These are phyloP conservation scores for Rhynchomys soricoides DNA, from an alignment of 2,113 vertebrate species.

Conservation along the genomic window DNA sequence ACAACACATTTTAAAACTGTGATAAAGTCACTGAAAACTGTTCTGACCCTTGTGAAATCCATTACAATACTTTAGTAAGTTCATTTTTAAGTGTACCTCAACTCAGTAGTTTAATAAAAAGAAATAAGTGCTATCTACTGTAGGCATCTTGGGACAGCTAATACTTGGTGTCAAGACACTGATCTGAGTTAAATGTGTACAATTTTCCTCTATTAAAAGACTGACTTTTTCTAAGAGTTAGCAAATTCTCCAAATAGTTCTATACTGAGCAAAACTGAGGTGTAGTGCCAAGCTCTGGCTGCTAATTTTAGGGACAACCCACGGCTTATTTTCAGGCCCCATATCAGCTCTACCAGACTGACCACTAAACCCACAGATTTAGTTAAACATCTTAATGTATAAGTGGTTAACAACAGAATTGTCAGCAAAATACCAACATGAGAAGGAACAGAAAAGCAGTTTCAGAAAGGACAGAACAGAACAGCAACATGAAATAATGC, in stretches of 20 bases:
- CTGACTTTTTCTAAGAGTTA: not conserved
- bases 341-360: not conserved
- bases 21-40: not conserved
- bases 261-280: not conserved
- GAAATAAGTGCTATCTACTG: slow-evolving; percentile 3
- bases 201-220: not conserved
- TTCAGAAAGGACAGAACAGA: not conserved
- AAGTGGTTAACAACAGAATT: not conserved
- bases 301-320: not conserved
- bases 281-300: not conserved
- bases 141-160: not conserved
- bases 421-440: not conserved
- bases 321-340: not conserved
- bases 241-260: not conserved
- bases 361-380: not conserved
- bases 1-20: not conserved
- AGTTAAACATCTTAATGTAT: not conserved
- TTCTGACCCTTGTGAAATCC: not conserved
- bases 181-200: not conserved
- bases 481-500: not conserved
- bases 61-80: not conserved
- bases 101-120: not conserved
- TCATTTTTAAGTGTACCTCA: not conserved
- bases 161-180: not conserved
- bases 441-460: not conserved